phyloP scores from a whole-genome alignment of 2,797 vertebrate genomes.

The Ibycter americanus region DNA sequence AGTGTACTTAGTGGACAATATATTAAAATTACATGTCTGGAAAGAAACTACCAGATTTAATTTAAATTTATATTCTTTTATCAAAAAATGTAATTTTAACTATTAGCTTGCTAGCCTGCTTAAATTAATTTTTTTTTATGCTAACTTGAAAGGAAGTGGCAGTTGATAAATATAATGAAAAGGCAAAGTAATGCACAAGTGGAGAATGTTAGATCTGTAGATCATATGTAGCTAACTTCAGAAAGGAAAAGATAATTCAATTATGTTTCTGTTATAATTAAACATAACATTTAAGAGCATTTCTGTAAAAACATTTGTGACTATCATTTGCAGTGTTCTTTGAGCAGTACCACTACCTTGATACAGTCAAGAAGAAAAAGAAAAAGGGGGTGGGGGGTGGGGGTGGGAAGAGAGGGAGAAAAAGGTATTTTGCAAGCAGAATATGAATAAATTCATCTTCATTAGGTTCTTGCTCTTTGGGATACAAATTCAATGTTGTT shows the following conservation, averaged over 20 bases:
- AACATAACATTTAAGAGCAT: neutral
- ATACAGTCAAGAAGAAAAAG: neutral
- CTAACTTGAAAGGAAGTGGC: neutral
- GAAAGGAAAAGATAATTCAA: neutral
- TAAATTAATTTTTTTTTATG: neutral
- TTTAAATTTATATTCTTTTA: neutral
- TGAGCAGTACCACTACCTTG: neutral
- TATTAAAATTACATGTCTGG: neutral
- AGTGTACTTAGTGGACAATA: neutral
- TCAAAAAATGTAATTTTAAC: neutral
- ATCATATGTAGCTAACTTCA: neutral
- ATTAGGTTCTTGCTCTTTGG: neutral
- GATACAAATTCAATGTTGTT: neutral
- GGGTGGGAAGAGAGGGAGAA: neutral
- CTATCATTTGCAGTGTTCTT: neutral
- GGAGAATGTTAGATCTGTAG: neutral
- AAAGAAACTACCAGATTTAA: neutral
- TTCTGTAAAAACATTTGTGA: neutral
- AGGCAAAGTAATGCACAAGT: neutral
- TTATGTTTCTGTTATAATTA: neutral
- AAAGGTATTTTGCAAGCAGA: neutral
- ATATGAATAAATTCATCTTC: neutral
- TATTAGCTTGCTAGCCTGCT: neutral
- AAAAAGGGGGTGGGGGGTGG: neutral
- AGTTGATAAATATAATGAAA: neutral